Evolutionary conservation across 2,888 invertebrate species (phyloP), one percentile per base, ranked within the genome.

Genomic region (Lissocephala sabroskyi): DNA sequence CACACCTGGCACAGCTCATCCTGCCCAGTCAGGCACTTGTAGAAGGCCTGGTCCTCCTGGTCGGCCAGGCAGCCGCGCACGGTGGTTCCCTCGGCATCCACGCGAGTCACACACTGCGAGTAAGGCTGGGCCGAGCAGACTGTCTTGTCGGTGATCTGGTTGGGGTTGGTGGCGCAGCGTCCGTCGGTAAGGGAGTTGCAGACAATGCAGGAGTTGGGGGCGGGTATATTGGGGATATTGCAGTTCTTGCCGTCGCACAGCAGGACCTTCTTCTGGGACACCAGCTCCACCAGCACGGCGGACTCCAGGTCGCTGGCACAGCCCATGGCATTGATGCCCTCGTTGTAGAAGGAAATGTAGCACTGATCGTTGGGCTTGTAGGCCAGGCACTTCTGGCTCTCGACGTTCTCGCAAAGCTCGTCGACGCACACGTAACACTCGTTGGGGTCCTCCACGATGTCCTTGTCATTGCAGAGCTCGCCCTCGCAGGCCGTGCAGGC

Each of bases 111-210:
- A 44, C 83, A 83, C 16, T 79, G 57, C 0, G 79, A 75, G 43
- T 79, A 82, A 1, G 82, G 82, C n/a, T 66, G 4, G 1, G 23
- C 2, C 1, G 71, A 44, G 49, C 83, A 83, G 1, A 54, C 42
- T 7, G 19, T 36, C 0, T 49, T 55, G 23, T 50, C 11, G 0
- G 30, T n/a, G 2, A 83, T 52, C 23, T 71, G 56, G 42, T 79
- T 80, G 1, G 84, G 83, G 45, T 79, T 68, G 1, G 78, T 82
- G 7, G 83, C 84, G 41, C 83, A 83, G 0, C 59, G 60, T 0
- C 70, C 19, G 28, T 84, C 76, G 0, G 26, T 50, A 0, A 45
- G 53, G 0, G 83, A 82, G 46, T 60, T 54, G 49, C 83, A 83
- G 1, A 59, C 59, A 2, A 73, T 53, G 30, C 83, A 83, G 0